phyloP scores from a whole-genome alignment of 2,113 vertebrate species.

The Halichoerus grypus region DNA sequence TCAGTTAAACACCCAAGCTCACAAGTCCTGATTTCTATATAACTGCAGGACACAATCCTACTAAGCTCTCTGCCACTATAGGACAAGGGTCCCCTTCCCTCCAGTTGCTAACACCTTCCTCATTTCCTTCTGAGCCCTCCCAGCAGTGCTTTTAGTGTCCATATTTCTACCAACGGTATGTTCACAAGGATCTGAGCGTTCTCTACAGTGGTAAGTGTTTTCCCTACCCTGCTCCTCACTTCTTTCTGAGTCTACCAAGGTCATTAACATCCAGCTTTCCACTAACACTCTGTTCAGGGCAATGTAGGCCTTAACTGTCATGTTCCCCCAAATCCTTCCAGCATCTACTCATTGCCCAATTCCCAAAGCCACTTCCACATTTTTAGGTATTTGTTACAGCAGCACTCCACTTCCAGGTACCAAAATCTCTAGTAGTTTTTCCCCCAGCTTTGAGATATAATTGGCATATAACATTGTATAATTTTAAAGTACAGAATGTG shows the following conservation, averaged over 20 bases:
- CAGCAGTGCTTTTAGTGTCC: background rate
- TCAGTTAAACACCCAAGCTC: constrained; percentile 41
- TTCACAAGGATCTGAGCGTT: background rate
- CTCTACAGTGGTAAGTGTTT: background rate
- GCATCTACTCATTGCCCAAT: background rate
- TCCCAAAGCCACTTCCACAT: background rate
- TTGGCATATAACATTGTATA: background rate
- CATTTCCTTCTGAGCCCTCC: background rate
- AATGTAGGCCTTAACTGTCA: background rate
- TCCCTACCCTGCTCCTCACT: background rate
- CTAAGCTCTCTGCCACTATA: background rate
- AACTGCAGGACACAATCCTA: background rate
- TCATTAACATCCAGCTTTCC: background rate
- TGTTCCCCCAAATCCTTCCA: background rate
- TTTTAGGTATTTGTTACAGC: constrained; percentile 23
- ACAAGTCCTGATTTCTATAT: background rate
- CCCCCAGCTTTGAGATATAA: background rate
- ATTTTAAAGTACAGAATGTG: background rate
- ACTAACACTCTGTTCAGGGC: background rate
- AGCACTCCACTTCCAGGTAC: background rate
- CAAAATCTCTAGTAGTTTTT: background rate
- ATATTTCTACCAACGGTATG: background rate
- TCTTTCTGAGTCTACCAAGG: background rate
- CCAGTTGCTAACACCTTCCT: background rate
- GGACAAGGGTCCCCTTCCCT: background rate